A percentile compares a stretch with the other conserved stretches of the same genome.
Conservation (phyloP, 1,140 invertebrate species). For the Drosophila hydei region DNA sequence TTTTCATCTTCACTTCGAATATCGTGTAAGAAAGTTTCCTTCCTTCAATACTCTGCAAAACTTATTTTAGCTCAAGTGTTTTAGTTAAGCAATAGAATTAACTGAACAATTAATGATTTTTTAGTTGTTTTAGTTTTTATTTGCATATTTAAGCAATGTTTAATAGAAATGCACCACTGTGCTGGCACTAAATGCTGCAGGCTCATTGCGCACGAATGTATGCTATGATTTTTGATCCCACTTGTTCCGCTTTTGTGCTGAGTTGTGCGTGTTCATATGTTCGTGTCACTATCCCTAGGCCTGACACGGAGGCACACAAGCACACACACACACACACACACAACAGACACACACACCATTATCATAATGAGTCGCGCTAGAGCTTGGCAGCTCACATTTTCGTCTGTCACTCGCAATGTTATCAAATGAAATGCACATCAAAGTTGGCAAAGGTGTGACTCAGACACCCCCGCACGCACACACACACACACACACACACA, state of each 20-base stretch:
- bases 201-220: slow-evolving; percentile 38
- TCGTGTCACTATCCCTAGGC: slow-evolving; percentile 2
- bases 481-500: slow-evolving; percentile 4
- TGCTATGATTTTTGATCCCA: slow-evolving; percentile 44
- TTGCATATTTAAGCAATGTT: too few relatives aligned
- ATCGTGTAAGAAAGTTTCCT: too few relatives aligned
- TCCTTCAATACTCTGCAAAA: too few relatives aligned
- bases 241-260: not conserved
- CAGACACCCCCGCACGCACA: not conserved
- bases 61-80: too few relatives aligned
- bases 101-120: too few relatives aligned
- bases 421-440: slow-evolving; percentile 53
- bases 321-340: not conserved
- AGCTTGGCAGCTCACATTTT: slow-evolving; percentile 3
- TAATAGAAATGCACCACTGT: slow-evolving; percentile 1
- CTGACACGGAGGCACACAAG: not conserved
- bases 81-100: too few relatives aligned
- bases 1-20: too few relatives aligned
- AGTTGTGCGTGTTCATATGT: slow-evolving; percentile 10
- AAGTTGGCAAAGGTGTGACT: slow-evolving; percentile 38
- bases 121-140: too few relatives aligned
- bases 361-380: slow-evolving; percentile 56
- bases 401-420: slow-evolving; percentile 21
- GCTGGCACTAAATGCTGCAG: not conserved
- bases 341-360: slow-evolving; percentile 26